These are phyloP conservation scores for Petrosia ficiformis DNA, from an alignment of 37 sponge, comb jelly and placozoan species.

Conservation along the genomic window DNA sequence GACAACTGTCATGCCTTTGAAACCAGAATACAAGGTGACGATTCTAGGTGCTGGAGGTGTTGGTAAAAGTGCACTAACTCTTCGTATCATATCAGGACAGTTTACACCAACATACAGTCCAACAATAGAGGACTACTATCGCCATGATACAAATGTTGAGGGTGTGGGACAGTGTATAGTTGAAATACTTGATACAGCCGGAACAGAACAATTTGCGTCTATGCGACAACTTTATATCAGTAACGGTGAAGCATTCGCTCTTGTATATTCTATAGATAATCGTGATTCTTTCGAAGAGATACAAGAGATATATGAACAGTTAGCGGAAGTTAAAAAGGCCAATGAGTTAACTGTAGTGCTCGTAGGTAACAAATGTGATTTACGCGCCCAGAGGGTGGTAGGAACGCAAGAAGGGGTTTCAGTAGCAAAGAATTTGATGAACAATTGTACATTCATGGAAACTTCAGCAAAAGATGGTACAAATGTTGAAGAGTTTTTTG, in stretches of 20 bases:
- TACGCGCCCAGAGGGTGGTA: slow-evolving; percentile 55
- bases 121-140: slow-evolving; percentile 84
- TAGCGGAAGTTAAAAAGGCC: slow-evolving; percentile 31
- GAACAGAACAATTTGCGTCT: slow-evolving; percentile 83
- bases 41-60: slow-evolving; percentile 81
- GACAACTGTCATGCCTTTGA: slow-evolving; percentile 72
- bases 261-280: slow-evolving; percentile 78
- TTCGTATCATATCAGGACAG: slow-evolving; percentile 76
- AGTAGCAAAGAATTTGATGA: slow-evolving; percentile 62
- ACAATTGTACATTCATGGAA: slow-evolving; percentile 63
- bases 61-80: slow-evolving; percentile 87
- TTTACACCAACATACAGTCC: slow-evolving; percentile 89
- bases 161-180: slow-evolving; percentile 79
- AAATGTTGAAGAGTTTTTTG: slow-evolving; percentile 65
- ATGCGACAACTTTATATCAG: slow-evolving; percentile 85
- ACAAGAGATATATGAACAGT: slow-evolving; percentile 61
- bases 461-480: slow-evolving; percentile 82
- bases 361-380: slow-evolving; percentile 79
- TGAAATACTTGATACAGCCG: slow-evolving; percentile 82
- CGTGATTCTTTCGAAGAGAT: slow-evolving; percentile 67
- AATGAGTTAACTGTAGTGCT: slow-evolving; percentile 51
- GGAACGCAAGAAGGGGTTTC: slow-evolving; percentile 48
- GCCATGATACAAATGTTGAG: slow-evolving; percentile 74
- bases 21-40: slow-evolving; percentile 81
- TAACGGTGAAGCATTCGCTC: slow-evolving; percentile 68